Conservation (phyloP, 2,797 vertebrate genomes). For the Mormyrops attenuatus region DNA sequence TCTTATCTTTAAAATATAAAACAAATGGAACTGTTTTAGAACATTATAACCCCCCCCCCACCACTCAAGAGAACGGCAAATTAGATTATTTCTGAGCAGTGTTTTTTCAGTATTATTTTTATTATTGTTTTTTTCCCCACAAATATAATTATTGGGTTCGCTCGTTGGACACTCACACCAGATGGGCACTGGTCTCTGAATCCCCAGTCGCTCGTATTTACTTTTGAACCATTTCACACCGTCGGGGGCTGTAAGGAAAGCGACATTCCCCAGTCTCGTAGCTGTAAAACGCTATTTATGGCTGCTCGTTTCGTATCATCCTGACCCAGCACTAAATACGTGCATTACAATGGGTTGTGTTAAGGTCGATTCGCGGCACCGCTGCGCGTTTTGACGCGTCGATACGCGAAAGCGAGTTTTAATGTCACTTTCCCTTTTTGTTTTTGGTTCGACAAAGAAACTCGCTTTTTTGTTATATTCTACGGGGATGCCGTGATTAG, state of each 20-base stretch:
- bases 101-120: slow-evolving; percentile 53
- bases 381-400: slow-evolving; percentile 61
- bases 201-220: slow-evolving; percentile 68
- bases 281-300: slow-evolving; percentile 74
- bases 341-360: slow-evolving; percentile 71
- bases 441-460: neutral
- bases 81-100: slow-evolving; percentile 65
- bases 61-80: slow-evolving; percentile 52
- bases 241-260: slow-evolving; percentile 60
- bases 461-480: neutral
- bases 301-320: slow-evolving; percentile 65
- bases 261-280: slow-evolving; percentile 58
- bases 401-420: neutral
- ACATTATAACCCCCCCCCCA: slow-evolving; percentile 44
- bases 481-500: neutral
- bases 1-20: slow-evolving; percentile 46
- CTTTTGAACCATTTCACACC: slow-evolving; percentile 52
- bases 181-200: slow-evolving; percentile 77
- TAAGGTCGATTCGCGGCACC: slow-evolving; percentile 74
- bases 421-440: neutral
- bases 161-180: slow-evolving; percentile 71
- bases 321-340: slow-evolving; percentile 71
- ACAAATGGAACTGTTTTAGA: slow-evolving; percentile 42
- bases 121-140: slow-evolving; percentile 46
- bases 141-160: slow-evolving; percentile 76